These are phyloP conservation scores for Rambutsinella grinnellia DNA, from an alignment of 2,888 invertebrate species.

Conservation along the genomic window DNA sequence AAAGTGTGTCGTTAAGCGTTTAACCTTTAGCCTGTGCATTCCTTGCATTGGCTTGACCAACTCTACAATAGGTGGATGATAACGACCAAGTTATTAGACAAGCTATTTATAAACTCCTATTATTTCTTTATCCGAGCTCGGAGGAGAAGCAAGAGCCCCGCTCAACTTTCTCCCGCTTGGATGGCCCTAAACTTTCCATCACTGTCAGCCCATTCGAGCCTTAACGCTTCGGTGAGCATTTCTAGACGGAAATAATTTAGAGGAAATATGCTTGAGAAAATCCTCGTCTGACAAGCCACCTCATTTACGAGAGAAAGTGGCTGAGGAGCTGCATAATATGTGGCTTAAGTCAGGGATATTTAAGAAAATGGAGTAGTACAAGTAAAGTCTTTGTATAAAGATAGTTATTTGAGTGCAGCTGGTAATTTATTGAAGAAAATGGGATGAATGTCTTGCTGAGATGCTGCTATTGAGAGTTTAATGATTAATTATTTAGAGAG, in stretches of 20 bases:
- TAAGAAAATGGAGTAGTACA: not conserved
- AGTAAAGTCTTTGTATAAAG: not conserved
- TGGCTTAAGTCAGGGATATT: not conserved
- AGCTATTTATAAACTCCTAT: not conserved
- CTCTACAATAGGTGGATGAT: not conserved
- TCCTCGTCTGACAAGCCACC: not conserved
- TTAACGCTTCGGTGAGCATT: conserved; percentile 46
- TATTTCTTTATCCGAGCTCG: not conserved
- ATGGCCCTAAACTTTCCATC: conserved; percentile 53
- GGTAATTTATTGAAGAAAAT: too few relatives aligned
- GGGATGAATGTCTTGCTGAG: too few relatives aligned
- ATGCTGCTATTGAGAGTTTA: too few relatives aligned
- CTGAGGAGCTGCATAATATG: not conserved
- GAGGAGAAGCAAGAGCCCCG: conserved; percentile 17
- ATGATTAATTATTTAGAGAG: too few relatives aligned
- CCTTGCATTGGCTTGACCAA: too few relatives aligned
- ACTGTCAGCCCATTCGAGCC: conserved; percentile 54
- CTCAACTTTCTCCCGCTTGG: conserved; percentile 50
- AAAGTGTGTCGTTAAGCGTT: conserved; percentile 38
- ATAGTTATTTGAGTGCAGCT: too few relatives aligned
- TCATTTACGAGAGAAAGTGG: not conserved
- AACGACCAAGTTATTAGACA: not conserved
- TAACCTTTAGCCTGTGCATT: too few relatives aligned
- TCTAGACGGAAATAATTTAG: conserved; percentile 47
- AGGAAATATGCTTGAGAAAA: conserved; percentile 9